Evolutionary conservation across 2,797 vertebrate species (phyloP), one percentile per base, ranked within the genome.

Genomic region (Lutjanus campechanus): DNA sequence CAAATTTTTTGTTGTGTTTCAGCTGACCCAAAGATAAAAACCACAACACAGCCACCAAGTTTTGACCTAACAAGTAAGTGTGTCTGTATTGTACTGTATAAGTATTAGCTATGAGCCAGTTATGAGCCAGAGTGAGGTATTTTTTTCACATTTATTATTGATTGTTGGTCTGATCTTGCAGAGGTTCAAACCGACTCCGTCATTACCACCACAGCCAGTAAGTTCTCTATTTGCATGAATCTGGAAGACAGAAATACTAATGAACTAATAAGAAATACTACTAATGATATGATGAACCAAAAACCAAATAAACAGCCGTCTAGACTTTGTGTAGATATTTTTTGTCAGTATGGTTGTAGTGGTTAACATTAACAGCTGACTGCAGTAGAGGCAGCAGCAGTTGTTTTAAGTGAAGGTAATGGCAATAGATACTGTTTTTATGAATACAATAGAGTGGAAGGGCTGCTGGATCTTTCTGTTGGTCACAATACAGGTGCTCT

Each of bases 141-240:
- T 22, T 51, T 44, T 25, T 36, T 44, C 22, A 71, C n/a, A 9
- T 62, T 6, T 3, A 13, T 76, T 29, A 74, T 29, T 43, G 19
- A 54, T 53, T 53, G 13, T 69, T 72, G 62, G 25, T 76, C 51
- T 77, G 50, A 65, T 76, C 43, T 80, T 89, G 50, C 81, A 89
- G 82, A 17, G 41, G 8, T 0, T 43, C 29, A 4, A 50, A 66
- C 50, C 25, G 59, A 16, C 49, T 12, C 51, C 64, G 1, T 8
- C 56, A 5, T 63, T 56, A 20, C 73, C 56, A 46, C 50, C 8
- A 12, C 73, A 58, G 41, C 60, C 76, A 76, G 76, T 82, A 60
- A 86, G 84, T 86, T 75, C 11, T 51, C 3, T 19, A 29, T 47
- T 13, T 72, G 73, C 76, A 82, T 72, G 72, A 41, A 17, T 41